phyloP scores from a whole-genome alignment of 2,113 vertebrate genomes.

The Ariopsis seemanni region DNA sequence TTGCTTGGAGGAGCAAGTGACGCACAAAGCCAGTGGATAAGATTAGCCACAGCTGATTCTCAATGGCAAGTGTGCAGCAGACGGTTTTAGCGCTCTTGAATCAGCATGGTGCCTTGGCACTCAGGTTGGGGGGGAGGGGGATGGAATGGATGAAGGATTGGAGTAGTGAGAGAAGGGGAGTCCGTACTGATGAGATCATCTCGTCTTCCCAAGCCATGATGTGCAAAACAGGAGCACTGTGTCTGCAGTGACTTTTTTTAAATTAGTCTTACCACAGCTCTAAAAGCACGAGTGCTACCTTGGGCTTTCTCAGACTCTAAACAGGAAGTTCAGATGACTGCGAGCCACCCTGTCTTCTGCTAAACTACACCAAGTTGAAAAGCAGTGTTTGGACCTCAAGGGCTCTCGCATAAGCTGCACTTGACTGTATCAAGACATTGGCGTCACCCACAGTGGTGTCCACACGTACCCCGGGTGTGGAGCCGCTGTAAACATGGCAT shows the following conservation, averaged over 20 bases:
- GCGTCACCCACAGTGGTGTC: background rate
- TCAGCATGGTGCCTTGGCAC: constrained; percentile 16
- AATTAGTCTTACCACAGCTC: background rate
- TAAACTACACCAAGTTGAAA: background rate
- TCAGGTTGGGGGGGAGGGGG: background rate
- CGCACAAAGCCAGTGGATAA: constrained; percentile 34
- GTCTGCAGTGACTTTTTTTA: constrained; percentile 13
- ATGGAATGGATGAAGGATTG: background rate
- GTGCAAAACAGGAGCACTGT: background rate
- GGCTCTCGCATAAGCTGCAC: background rate
- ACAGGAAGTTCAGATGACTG: constrained; percentile 8
- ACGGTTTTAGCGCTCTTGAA: constrained; percentile 15
- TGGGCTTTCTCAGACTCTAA: background rate
- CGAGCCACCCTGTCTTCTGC: background rate
- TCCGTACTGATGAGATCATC: constrained; percentile 11
- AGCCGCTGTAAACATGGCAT: background rate
- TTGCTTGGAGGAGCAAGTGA: background rate
- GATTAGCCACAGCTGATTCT: constrained; percentile 43
- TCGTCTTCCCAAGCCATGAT: background rate
- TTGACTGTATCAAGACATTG: background rate
- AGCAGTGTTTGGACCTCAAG: background rate
- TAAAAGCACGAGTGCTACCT: background rate
- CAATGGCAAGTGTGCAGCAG: constrained; percentile 11
- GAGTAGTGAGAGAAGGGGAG: background rate
- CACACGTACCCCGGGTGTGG: background rate